Base-by-base conservation (phyloP, 1,140 invertebrate species). In the Brevipalpus yothersi region DNA sequence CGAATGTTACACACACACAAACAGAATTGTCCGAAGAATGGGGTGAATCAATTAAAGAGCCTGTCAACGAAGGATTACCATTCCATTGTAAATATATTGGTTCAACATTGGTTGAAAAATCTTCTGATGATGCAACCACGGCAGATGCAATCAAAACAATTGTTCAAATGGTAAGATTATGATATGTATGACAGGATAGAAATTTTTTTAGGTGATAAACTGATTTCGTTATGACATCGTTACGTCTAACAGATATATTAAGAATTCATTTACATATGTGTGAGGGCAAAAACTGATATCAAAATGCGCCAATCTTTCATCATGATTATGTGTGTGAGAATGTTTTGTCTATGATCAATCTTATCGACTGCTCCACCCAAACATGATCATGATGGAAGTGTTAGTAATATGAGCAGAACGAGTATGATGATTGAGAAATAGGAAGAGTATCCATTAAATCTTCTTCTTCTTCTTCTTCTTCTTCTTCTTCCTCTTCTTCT, bases 21-120 rank as follows among this genome's bases (percentile, higher is more conserved):
- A 3, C 73, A 86, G 84, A 86, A 70, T 68, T 86, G 41, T 78
- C 77, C 62, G 83, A 86, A 71, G 82, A 84, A 69, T 82, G 81
- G 77, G 79, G 78, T 19, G 71, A 82, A 51, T 77, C 78, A 31
- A 64, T 62, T 31, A 79, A 81, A 59, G 75, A 77, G 57, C 75
- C 75, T 4, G 76, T 78, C 21, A 75, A 76, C 58, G 73, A 78
- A 68, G 69, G 78, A 58, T 69, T 82, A 41, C 78, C 78, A 41
- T 82, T 81, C 69, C 76, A 77, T 68, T 72, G 82, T 59, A 83
- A 83, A 72, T 83, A 82, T 70, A 72, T 84, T 56, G 82, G 82
- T 17, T 79, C 76, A 62, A 81, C 78, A 31, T 69, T 80, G 21
- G 79, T 82, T 39, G 79, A 82, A 63, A 76, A 79, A 61, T 72